phyloP scores from a whole-genome alignment of 2,797 vertebrate genomes.

The Ciconia nigra region DNA sequence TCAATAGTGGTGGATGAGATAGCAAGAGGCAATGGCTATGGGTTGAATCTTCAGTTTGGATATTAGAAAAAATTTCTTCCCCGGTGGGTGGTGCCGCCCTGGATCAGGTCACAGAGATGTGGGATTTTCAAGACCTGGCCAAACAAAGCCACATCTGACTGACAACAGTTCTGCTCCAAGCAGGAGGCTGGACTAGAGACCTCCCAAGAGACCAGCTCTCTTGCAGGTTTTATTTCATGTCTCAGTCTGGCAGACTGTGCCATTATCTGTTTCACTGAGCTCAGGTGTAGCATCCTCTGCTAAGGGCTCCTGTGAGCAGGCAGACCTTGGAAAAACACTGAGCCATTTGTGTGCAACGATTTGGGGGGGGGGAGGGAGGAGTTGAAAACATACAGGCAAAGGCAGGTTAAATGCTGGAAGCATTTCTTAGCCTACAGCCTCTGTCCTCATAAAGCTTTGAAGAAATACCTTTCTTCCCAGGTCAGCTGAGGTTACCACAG shows the following conservation, averaged over 20 bases:
- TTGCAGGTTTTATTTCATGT: background rate
- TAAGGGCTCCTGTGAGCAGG: background rate
- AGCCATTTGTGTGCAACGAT: background rate
- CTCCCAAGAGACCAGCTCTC: background rate
- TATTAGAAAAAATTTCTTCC: background rate
- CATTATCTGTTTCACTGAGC: background rate
- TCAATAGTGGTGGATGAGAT: background rate
- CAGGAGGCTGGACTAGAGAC: background rate
- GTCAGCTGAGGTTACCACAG: background rate
- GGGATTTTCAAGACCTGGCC: background rate
- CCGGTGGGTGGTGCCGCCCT: rapidly evolving
- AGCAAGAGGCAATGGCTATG: rapidly evolving
- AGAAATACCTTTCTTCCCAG: background rate
- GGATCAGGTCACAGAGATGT: background rate
- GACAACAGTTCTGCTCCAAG: background rate
- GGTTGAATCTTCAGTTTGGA: background rate
- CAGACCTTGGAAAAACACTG: background rate
- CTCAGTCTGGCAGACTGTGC: background rate
- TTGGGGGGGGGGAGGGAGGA: background rate
- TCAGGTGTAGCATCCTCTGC: background rate
- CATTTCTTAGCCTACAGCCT: background rate
- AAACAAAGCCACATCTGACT: background rate
- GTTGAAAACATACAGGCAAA: background rate
- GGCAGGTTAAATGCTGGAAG: background rate
- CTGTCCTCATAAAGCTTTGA: background rate